Conservation (phyloP, 2,888 invertebrate species). For the Thelaira solivaga region DNA sequence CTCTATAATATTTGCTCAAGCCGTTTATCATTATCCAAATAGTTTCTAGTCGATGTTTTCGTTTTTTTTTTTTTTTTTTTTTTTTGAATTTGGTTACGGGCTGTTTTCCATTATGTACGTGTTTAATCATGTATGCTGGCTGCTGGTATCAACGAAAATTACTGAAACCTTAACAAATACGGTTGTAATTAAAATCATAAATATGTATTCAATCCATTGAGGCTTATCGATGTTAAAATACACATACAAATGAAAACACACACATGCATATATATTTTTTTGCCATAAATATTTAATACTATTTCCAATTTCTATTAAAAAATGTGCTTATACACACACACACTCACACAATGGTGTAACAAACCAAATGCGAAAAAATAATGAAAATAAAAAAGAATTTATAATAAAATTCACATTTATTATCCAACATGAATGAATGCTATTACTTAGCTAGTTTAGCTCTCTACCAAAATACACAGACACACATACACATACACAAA, state of each 20-base stretch:
- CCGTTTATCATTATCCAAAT: slow-evolving; percentile 5
- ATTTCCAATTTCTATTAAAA: background rate
- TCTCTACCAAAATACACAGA: background rate
- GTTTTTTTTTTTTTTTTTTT: background rate
- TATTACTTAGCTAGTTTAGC: too few species aligned
- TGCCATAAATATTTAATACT: slow-evolving; percentile 1
- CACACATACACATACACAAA: too few species aligned
- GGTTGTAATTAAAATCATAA: slow-evolving; percentile 22
- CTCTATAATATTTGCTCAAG: slow-evolving; percentile 4
- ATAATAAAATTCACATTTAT: slow-evolving; percentile 19
- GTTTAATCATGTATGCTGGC: slow-evolving; percentile 8
- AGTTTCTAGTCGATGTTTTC: background rate
- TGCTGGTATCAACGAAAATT: slow-evolving; percentile 22
- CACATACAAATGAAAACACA: too few species aligned
- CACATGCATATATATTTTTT: background rate
- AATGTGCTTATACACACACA: background rate
- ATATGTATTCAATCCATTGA: background rate
- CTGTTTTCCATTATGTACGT: background rate
- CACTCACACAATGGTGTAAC: background rate
- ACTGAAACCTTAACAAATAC: slow-evolving; percentile 1
- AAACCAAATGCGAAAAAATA: too few species aligned
- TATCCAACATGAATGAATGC: background rate
- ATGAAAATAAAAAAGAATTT: background rate
- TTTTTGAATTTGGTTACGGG: background rate
- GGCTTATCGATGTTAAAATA: slow-evolving; percentile 14